Evolutionary conservation across 2,797 vertebrate species (phyloP), one percentile per base, ranked within the genome.

Genomic region (Tauraco hartlaubi): DNA sequence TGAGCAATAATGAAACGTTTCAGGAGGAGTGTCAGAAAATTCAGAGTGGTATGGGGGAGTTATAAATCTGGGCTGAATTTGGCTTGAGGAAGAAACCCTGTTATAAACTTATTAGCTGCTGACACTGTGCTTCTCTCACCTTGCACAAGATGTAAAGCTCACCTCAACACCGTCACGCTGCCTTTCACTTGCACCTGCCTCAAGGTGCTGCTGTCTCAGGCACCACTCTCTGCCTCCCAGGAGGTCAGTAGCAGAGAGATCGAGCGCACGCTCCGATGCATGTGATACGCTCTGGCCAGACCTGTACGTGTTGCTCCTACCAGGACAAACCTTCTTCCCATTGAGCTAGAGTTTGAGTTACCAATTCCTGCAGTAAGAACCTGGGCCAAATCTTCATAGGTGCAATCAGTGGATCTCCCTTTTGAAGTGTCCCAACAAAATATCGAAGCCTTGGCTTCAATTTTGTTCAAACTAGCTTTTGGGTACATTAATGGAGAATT

Each of bases 1-100:
- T 95, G 95, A 89, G 91, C 91, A 94, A 59, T 95, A 96, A 87
- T 88, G 84, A 94, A 94, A 96, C 12, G 80, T 94, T 97, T 96
- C 91, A 83, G 89, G 94, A 95, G 86, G 91, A 89, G 96, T 83
- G 94, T 91, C 3, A 6, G 92, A 59, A 85, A 91, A 93, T 96
- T 95, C 90, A 92, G 84, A 92, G 86, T 9, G 44, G 9, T 77
- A 2, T 61, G 81, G 86, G 74, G 73, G 74, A 80, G 86, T 90
- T 93, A 26, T 93, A 95, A 96, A 93, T 93, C 94, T 90, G 92
- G 76, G 64, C 85, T 91, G 85, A 58, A 43, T 95, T 89, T 93
- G 88, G 72, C 86, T 83, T 16, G 92, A 82, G 86, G 92, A 96
- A 91, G 95, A 94, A 93, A 96, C 77, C 48, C 84, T 1, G 2